Conservation (phyloP, 2,888 invertebrate genomes). For the Megastigmus dorsalis region DNA sequence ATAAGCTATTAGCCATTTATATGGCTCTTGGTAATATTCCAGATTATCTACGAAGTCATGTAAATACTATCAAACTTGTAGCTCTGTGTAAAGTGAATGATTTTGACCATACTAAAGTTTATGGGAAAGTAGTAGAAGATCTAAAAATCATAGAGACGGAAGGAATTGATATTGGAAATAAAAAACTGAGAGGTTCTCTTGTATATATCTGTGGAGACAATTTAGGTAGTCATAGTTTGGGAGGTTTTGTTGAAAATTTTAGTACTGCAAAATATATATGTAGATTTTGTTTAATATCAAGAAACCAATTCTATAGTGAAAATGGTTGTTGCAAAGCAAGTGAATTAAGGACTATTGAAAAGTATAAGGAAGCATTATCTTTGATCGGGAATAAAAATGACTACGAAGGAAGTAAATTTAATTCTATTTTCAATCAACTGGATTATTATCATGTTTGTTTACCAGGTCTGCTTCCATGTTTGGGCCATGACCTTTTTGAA, state of each 20-base stretch:
- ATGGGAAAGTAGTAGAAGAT: conserved; percentile 58
- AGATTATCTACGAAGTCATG: conserved; percentile 55
- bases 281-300: conserved; percentile 56
- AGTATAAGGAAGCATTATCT: conserved; percentile 20
- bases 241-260: conserved; percentile 63
- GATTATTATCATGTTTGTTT: conserved; percentile 51
- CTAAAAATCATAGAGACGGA: conserved; percentile 57
- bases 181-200: conserved; percentile 56
- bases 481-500: conserved; percentile 55
- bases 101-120: conserved; percentile 19
- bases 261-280: conserved; percentile 58
- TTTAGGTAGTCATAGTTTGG: conserved; percentile 59
- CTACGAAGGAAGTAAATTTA: conserved; percentile 51
- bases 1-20: conserved; percentile 63
- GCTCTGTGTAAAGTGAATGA: conserved; percentile 59
- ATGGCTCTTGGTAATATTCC: conserved; percentile 59
- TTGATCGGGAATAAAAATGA: neutral
- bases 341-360: conserved; percentile 2
- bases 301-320: neutral
- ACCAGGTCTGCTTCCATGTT: conserved; percentile 55
- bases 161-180: conserved; percentile 6
- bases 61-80: conserved; percentile 61
- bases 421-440: conserved; percentile 55
- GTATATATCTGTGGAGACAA: conserved; percentile 54
- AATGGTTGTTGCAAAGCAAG: neutral